Evolutionary conservation across 1,140 invertebrate species (phyloP), one percentile per base, ranked within the genome.

Genomic region (Pseudomyrmex cubaensis): DNA sequence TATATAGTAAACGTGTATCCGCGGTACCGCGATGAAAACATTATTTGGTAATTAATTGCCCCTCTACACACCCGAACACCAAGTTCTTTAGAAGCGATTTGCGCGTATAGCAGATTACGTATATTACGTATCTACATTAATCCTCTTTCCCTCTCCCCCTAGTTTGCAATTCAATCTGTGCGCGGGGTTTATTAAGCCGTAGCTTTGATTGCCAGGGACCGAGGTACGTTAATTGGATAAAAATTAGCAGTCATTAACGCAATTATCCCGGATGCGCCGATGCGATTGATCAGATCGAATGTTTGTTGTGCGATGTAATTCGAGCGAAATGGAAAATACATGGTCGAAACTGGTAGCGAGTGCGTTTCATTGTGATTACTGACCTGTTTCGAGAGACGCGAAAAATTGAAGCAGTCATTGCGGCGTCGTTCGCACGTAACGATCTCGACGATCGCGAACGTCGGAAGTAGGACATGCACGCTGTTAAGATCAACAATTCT

Each of bases 141-240:
- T 66, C 63, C 73, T 59, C 69, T 15, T 0, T 13, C 17, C 4
- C 66, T 10, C 12, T 12, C 22, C 56, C 8, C 62, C 75, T 77
- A 22, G 17, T 77, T 77, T 77, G 75, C 63, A 77, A 77, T 77
- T 77, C 75, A 77, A 77, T 77, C 63, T 77, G 75, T 66, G 35
- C 52, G 52, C 75, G 17, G 5, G 57, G 50, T 77, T 54, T 77
- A 77, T 77, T 67, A 77, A 77, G 52, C 75, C 63, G 17, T 67
- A 22, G 75, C 63, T 67, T 77, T 67, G 75, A 77, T 77, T 67
- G 75, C 50, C 22, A 66, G 74, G 74, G 35, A 57, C 50, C 48
- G 50, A 67, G 46, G 25, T 77, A 57, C 75, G 52, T 67, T 67
- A 77, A 77, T 77, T 77, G 63, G 75, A 77, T 77, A 77, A 77